phyloP scores from a whole-genome alignment of 2,113 vertebrate genomes.

The Ammodytes marinus region DNA sequence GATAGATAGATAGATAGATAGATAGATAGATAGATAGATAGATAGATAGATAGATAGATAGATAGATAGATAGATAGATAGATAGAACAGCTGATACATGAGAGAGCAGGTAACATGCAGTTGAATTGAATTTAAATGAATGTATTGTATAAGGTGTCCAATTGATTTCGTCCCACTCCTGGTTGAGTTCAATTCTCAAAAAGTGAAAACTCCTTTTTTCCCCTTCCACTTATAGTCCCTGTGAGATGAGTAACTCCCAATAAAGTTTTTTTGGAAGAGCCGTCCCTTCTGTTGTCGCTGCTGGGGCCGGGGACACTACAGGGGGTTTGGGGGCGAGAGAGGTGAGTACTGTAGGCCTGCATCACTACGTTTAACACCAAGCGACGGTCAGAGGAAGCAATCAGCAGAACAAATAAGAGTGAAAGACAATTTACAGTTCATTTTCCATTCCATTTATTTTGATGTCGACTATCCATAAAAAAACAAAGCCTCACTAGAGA shows the following conservation, averaged over 20 bases:
- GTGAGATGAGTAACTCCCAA: constrained; percentile 66
- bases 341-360: constrained; percentile 8
- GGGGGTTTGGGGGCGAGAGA: constrained; percentile 19
- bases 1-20: too few species aligned
- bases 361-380: constrained; percentile 42
- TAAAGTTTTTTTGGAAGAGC: constrained; percentile 21
- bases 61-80: too few species aligned
- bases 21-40: too few species aligned
- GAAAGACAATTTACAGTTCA: not conserved
- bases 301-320: constrained; percentile 28
- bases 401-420: not conserved
- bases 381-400: constrained; percentile 20
- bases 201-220: constrained; percentile 49
- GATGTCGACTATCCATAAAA: too few species aligned
- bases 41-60: too few species aligned
- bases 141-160: constrained; percentile 51
- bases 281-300: constrained; percentile 38
- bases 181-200: constrained; percentile 56
- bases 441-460: too few species aligned
- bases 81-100: constrained; percentile 23
- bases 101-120: constrained; percentile 11
- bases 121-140: constrained; percentile 56
- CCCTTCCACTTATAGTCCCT: constrained; percentile 45
- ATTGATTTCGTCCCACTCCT: constrained; percentile 56
- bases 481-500: too few species aligned